These are phyloP conservation scores for Galbula dea DNA, from an alignment of 2,113 vertebrate genomes.

Conservation along the genomic window DNA sequence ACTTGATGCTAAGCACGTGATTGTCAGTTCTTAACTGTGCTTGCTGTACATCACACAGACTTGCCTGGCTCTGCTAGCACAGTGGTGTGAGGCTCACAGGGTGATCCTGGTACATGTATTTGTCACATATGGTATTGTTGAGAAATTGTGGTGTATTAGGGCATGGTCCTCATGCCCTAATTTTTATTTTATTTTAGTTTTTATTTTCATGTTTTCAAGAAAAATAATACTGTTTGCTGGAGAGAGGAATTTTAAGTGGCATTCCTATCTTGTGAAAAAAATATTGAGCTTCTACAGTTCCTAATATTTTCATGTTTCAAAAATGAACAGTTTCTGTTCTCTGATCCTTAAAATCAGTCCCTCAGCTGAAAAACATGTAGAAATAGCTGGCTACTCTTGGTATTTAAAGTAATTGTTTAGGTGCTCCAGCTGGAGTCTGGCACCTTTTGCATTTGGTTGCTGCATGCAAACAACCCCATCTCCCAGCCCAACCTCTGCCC, in stretches of 20 bases:
- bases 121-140: background rate
- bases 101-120: background rate
- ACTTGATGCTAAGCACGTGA: slow-evolving; percentile 21
- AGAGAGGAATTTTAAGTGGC: background rate
- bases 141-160: no score
- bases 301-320: background rate
- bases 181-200: no score
- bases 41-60: background rate
- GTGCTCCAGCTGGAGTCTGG: background rate
- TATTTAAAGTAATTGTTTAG: background rate
- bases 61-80: background rate
- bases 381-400: background rate
- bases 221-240: background rate
- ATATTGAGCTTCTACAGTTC: background rate
- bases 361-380: background rate
- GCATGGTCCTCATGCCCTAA: no score
- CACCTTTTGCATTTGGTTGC: background rate
- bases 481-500: background rate
- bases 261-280: background rate
- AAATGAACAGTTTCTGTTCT: background rate
- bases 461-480: background rate
- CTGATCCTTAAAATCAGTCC: background rate
- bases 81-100: background rate
- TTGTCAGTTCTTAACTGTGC: slow-evolving; percentile 19
- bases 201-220: background rate